Evolutionary conservation across 1,140 invertebrate species (phyloP).

Genomic region (Nomia melanderi): DNA sequence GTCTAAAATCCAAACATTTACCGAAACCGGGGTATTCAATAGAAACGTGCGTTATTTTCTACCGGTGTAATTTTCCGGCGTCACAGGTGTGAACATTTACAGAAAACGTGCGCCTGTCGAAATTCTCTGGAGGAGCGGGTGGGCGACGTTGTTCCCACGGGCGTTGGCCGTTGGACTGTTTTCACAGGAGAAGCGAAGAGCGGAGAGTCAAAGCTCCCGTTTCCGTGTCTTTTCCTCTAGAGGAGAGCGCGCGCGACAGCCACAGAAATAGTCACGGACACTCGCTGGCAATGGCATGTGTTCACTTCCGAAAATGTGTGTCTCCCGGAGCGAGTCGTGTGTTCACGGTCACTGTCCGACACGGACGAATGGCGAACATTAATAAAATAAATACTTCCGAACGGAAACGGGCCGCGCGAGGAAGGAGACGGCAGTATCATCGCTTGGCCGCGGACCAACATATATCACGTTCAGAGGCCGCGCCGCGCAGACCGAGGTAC

Average conservation of each 20-base stretch:
- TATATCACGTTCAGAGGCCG: constrained; percentile 22
- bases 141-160: constrained; percentile 39
- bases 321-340: not conserved
- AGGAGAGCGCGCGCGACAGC: not conserved
- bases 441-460: constrained; percentile 26
- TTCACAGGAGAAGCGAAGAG: constrained; percentile 25
- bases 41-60: not conserved
- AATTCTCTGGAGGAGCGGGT: constrained; percentile 10
- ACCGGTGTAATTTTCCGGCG: not conserved
- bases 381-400: constrained; percentile 32
- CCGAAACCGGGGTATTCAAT: not conserved
- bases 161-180: constrained; percentile 24
- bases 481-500: constrained; percentile 5
- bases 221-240: constrained; percentile 10
- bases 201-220: not conserved
- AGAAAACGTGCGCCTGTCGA: not conserved
- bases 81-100: constrained; percentile 23
- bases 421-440: not conserved
- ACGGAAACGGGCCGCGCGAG: constrained; percentile 8
- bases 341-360: not conserved
- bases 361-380: constrained; percentile 16
- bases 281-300: constrained; percentile 15
- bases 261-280: constrained; percentile 32
- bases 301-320: constrained; percentile 17
- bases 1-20: not conserved